These are phyloP conservation scores for Ormia ochracea DNA, from an alignment of 2,888 invertebrate genomes.

Conservation along the genomic window DNA sequence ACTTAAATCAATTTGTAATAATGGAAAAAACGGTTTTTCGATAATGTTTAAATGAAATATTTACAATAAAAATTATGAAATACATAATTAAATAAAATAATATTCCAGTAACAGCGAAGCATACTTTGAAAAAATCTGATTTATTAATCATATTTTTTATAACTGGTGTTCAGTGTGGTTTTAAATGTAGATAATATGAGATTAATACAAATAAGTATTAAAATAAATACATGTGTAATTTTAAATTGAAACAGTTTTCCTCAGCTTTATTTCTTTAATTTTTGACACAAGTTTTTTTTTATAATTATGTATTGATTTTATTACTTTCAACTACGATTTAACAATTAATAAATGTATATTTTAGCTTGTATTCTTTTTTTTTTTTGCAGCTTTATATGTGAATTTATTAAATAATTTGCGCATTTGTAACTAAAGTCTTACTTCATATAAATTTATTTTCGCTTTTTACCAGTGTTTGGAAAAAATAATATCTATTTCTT, in stretches of 20 bases:
- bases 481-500: neutral
- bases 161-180: slow-evolving; percentile 29
- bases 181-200: slow-evolving; percentile 20
- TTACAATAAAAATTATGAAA: slow-evolving; percentile 32
- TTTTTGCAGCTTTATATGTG: neutral
- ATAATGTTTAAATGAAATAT: slow-evolving; percentile 38
- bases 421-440: slow-evolving; percentile 8
- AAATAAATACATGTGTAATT: slow-evolving; percentile 19
- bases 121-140: slow-evolving; percentile 15
- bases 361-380: neutral
- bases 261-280: neutral
- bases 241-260: slow-evolving; percentile 13
- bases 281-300: slow-evolving; percentile 44
- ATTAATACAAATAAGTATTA: slow-evolving; percentile 3
- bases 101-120: slow-evolving; percentile 54
- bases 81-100: slow-evolving; percentile 25
- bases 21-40: slow-evolving; percentile 25
- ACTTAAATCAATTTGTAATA: slow-evolving; percentile 34
- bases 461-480: neutral
- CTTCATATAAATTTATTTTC: neutral
- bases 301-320: slow-evolving; percentile 42
- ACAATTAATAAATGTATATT: slow-evolving; percentile 11
- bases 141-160: neutral
- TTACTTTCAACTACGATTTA: slow-evolving; percentile 42
- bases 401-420: slow-evolving; percentile 9